These are phyloP conservation scores for Tholera decimalis DNA, from an alignment of 2,888 invertebrate species.

Conservation along the genomic window DNA sequence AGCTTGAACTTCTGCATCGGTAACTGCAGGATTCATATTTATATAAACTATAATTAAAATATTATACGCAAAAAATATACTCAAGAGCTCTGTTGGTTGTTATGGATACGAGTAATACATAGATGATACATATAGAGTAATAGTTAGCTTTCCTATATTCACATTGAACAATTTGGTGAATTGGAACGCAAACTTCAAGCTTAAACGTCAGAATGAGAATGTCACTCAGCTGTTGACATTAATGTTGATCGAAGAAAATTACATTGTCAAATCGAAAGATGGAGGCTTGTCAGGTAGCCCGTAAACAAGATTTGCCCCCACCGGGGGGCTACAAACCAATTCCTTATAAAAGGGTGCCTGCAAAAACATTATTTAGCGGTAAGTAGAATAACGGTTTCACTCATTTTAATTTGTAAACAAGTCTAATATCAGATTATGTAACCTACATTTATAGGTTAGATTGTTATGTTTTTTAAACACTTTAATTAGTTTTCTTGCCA, in stretches of 20 bases:
- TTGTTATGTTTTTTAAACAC: slow-evolving; percentile 50
- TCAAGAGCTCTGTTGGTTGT: slow-evolving; percentile 39
- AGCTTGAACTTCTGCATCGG: slow-evolving; percentile 80
- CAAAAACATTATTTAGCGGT: slow-evolving; percentile 94
- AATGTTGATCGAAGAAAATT: slow-evolving; percentile 19
- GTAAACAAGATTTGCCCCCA: slow-evolving; percentile 98
- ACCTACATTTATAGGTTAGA: slow-evolving; percentile 77
- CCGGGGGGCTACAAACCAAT: slow-evolving; percentile 97
- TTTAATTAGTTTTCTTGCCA: slow-evolving; percentile 19
- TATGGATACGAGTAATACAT: slow-evolving; percentile 46
- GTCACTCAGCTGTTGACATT: slow-evolving; percentile 32
- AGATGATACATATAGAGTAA: too few relatives aligned
- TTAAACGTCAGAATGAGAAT: slow-evolving; percentile 20
- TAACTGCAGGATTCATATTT: slow-evolving; percentile 65
- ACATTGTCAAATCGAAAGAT: slow-evolving; percentile 70
- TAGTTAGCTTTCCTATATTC: too few relatives aligned
- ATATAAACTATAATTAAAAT: slow-evolving; percentile 3
- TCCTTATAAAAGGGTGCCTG: slow-evolving; percentile 93
- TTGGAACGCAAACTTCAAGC: slow-evolving; percentile 24
- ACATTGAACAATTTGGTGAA: neutral
- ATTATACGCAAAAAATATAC: slow-evolving; percentile 22
- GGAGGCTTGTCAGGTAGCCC: slow-evolving; percentile 77
- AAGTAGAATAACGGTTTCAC: slow-evolving; percentile 65
- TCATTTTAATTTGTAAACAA: slow-evolving; percentile 30
- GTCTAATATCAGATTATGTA: slow-evolving; percentile 79